Base-by-base conservation (phyloP, 2,113 vertebrate genomes). In the Paedocypris sp. region DNA sequence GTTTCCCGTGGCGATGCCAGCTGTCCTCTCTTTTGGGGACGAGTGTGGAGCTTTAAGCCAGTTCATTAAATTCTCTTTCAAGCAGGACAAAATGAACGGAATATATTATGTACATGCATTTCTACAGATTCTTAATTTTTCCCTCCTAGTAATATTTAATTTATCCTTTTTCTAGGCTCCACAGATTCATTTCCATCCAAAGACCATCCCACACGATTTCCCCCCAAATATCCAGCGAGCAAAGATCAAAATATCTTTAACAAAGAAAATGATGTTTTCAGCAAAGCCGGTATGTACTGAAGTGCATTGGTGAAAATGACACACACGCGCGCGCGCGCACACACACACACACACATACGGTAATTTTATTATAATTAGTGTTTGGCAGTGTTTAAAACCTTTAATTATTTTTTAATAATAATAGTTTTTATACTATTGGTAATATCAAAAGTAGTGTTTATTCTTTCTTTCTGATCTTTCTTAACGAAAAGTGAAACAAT, bases 151-250 rank as follows among this genome's bases (percentile, higher is more conserved):
- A 35, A 52, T 53, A 6, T 38, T 26, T 8, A 4, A 15, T 4
- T 26, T 29, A 10, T 9, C 52, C 11, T 45, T 13, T 75, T 62
- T 64, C 54, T 79, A 97, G 93, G 86, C 82, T 84, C 91, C 8
- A 86, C 83, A 68, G 90, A 91, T 5, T 73, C 88, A 33, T 82
- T 81, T 66, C 82, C 85, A 61, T 70, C 80, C 31, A 85, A 88
- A 81, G 84, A 88, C 75, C 85, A 85, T 0, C 88, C 93, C 53
- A 95, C 90, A 38, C 86, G 77, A 79, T 89, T 83, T 43, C 88
- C 91, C 0, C 89, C 91, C 13, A 83, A 84, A 58, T 82, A 87
- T 74, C 79, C 87, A 47, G 90, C 90, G 48, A 82, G 84, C 60
- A 89, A 88, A 0, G 80, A 82, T 67, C 91, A 91, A 75, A 90